Evolutionary conservation across 2,797 vertebrate species (phyloP), one percentile per base, ranked within the genome.

Genomic region (Enteromius trimaculatus): DNA sequence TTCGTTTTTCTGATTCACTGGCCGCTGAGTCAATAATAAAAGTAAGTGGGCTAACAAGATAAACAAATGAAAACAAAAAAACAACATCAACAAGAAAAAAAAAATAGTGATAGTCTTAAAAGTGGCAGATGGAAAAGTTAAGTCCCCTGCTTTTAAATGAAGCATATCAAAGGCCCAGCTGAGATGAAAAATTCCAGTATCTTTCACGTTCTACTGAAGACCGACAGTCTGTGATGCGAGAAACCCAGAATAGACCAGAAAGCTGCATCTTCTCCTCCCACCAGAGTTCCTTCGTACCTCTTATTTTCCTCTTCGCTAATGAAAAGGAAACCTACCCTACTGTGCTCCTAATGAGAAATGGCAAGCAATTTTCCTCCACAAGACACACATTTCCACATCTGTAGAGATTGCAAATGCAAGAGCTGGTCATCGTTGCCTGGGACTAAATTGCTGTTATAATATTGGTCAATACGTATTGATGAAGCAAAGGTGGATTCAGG

Each of bases 391-490:
- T 26, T 84, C 76, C 82, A 86, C 65, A 39, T 81, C 65, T 83
- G 84, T 49, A 83, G 89, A 92, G 90, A 94, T 90, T 91, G 91
- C 89, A 89, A 91, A 88, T 93, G 91, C 87, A 87, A 90, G 79
- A 90, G 91, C 91, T 91, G 89, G 87, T 89, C 91, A 91, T 93
- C 85, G 88, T 88, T 89, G 85, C 51, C 76, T 87, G 87, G 92
- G 89, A 92, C 92, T 93, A 90, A 90, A 89, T 86, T 89, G 91
- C 88, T 92, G 89, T 93, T 94, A 93, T 90, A 91, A 88, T 91
- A 90, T 79, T 88, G 90, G 89, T 94, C 93, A 77, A 94, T 94
- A 92, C 87, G 88, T 92, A 92, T 94, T 92, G 94, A 94, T 92
- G 91, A 91, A 88, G 83, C 83, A 88, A 91, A 91, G 87, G 87